These are phyloP conservation scores for Gymnosoma rotundatum DNA, from an alignment of 2,888 invertebrate genomes.

Conservation along the genomic window DNA sequence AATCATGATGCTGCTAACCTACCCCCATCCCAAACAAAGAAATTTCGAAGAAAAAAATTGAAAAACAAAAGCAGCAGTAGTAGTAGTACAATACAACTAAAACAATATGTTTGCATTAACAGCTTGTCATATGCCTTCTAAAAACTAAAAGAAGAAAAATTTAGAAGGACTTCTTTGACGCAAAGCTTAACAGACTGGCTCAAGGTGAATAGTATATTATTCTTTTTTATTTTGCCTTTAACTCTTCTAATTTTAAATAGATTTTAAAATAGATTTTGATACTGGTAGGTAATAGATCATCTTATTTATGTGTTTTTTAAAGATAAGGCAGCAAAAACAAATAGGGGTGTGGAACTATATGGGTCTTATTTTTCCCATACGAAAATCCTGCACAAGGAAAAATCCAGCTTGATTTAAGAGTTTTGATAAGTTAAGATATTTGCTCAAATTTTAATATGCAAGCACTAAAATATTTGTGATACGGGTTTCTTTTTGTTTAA, in stretches of 20 bases:
- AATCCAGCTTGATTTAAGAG: slow-evolving; percentile 8
- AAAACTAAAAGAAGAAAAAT: slow-evolving; percentile 5
- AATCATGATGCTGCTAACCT: slow-evolving; percentile 49
- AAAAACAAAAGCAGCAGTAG: slow-evolving; percentile 9
- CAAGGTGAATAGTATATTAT: slow-evolving; percentile 44
- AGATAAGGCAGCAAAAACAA: not conserved
- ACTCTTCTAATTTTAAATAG: slow-evolving; percentile 61
- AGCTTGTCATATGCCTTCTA: slow-evolving; percentile 55
- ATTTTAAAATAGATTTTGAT: slow-evolving; percentile 54
- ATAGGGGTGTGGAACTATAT: slow-evolving; percentile 11
- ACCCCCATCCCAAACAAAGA: not conserved
- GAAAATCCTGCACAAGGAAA: not conserved
- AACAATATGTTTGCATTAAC: slow-evolving; percentile 28
- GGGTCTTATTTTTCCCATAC: slow-evolving; percentile 23
- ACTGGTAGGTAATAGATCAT: slow-evolving; percentile 65
- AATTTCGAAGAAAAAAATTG: slow-evolving; percentile 24
- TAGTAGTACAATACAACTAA: slow-evolving; percentile 10
- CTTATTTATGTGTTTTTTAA: slow-evolving; percentile 3
- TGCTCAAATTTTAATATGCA: slow-evolving; percentile 30
- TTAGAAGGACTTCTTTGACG: slow-evolving; percentile 21
- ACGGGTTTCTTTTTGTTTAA: slow-evolving; percentile 75
- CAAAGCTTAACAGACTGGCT: slow-evolving; percentile 32
- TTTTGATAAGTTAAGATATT: slow-evolving; percentile 72
- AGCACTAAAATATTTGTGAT: slow-evolving; percentile 76
- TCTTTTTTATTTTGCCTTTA: slow-evolving; percentile 35